These are phyloP conservation scores for Eumaeus atala DNA, from an alignment of 1,140 invertebrate species.

Conservation along the genomic window DNA sequence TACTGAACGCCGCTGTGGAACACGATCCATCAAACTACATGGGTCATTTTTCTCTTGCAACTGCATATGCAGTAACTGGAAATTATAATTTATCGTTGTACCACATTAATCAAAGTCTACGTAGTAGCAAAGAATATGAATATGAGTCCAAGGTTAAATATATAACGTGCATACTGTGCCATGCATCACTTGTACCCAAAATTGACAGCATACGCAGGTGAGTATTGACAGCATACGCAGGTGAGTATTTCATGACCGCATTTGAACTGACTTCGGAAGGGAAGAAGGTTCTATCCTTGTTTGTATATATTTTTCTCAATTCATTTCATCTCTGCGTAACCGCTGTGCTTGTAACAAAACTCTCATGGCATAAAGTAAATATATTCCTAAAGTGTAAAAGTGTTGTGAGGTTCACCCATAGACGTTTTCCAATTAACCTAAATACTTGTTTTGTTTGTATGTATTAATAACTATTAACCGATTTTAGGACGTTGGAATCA, in stretches of 20 bases:
- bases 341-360: too few relatives aligned
- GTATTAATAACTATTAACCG: conserved; percentile 1
- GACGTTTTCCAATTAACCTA: too few relatives aligned
- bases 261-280: too few relatives aligned
- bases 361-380: too few relatives aligned
- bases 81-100: conserved; percentile 78
- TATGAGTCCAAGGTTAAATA: conserved; percentile 2
- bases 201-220: conserved; percentile 50
- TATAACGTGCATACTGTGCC: conserved; percentile 31
- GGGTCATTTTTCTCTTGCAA: conserved; percentile 86
- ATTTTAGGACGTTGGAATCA: conserved; percentile 44
- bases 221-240: conserved; percentile 11
- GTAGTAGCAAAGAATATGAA: conserved; percentile 39
- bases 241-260: too few relatives aligned
- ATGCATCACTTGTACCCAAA: conserved; percentile 79
- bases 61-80: conserved; percentile 81
- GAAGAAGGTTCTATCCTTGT: too few relatives aligned
- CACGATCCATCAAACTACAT: conserved; percentile 82
- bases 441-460: too few relatives aligned
- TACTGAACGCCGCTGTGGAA: conserved; percentile 87
- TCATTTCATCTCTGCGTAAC: too few relatives aligned
- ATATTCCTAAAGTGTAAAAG: too few relatives aligned
- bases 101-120: conserved; percentile 83
- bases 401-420: too few relatives aligned
- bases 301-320: too few relatives aligned